Base-by-base conservation (phyloP, 2,888 invertebrate genomes). In the Drosophila peninsularis region DNA sequence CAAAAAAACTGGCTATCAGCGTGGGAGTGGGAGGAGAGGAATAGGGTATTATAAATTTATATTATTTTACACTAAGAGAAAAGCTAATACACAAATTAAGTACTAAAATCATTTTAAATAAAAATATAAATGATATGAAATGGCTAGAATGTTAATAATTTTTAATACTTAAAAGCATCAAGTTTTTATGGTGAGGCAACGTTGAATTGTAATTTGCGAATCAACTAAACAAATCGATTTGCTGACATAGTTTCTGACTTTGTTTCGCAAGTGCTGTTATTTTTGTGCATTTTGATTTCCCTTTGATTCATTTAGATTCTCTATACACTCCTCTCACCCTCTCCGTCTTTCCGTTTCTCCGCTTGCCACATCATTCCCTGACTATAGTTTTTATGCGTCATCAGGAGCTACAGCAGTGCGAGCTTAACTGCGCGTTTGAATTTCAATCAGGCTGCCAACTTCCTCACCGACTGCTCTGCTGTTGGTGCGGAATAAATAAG, bases 361-460 rank as follows among this genome's bases (percentile, higher is more conserved):
- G 32, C 19, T 32, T 39, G 21, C 37, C 42, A 64, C 53, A 44
- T 63, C 27, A 66, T 30, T 39, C 21, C 13, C 58, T 58, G 67
- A 60, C 45, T 36, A 63, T 70, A 45, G 55, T 58, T 60, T 77
- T 77, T 77, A 72, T 77, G 69, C 82, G 61, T 62, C 60, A 55
- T 62, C 78, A 60, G 76, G 50, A 63, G 64, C 42, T 36, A 50
- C 14, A 54, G 55, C 65, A 49, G 58, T 11, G 30, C 1, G 39
- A 27, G 44, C 71, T 76, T 41, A 63, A 80, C 70, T 64, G 70
- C 68, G 63, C 74, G 76, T 80, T 88, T 80, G 88, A 86, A 82
- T 83, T 80, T 75, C 80, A 86, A 83, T 71, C 83, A 88, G 78
- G 44, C 42, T 37, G 54, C 56, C 42, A 34, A 7, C 17, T 10